Conservation (phyloP, 2,888 invertebrate species). For the Tinea pellionella region DNA sequence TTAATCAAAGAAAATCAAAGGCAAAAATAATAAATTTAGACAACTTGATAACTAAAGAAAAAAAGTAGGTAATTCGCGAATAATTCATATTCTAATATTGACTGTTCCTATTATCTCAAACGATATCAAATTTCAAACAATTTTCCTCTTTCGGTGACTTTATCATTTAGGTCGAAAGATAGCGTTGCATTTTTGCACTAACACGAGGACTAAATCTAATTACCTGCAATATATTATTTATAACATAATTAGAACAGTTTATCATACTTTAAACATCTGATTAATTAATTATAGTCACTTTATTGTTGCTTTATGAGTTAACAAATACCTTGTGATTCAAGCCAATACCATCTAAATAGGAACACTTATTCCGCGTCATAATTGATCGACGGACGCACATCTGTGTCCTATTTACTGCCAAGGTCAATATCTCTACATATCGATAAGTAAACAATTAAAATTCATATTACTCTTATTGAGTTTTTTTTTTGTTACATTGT, state of each 20-base stretch:
- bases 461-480: not conserved
- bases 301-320: not conserved
- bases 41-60: no score
- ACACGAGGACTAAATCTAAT: not conserved
- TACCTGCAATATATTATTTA: no score
- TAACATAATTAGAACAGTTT: no score
- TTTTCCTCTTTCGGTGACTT: not conserved
- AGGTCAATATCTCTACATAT: conserved; percentile 27
- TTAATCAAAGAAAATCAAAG: no score
- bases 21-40: no score
- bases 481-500: not conserved
- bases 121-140: not conserved
- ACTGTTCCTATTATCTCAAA: not conserved
- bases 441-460: not conserved
- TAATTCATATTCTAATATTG: not conserved
- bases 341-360: not conserved
- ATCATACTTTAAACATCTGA: not conserved
- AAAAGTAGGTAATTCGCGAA: no score
- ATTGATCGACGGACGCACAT: conserved; percentile 31
- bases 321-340: not conserved
- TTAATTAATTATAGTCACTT: not conserved
- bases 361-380: conserved; percentile 29
- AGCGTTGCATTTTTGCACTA: not conserved
- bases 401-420: conserved; percentile 47
- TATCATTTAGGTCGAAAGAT: not conserved